Evolutionary conservation across 1,140 invertebrate genomes (phyloP), one percentile per base, ranked within the genome.

Genomic region (Lasaia peninsularis): DNA sequence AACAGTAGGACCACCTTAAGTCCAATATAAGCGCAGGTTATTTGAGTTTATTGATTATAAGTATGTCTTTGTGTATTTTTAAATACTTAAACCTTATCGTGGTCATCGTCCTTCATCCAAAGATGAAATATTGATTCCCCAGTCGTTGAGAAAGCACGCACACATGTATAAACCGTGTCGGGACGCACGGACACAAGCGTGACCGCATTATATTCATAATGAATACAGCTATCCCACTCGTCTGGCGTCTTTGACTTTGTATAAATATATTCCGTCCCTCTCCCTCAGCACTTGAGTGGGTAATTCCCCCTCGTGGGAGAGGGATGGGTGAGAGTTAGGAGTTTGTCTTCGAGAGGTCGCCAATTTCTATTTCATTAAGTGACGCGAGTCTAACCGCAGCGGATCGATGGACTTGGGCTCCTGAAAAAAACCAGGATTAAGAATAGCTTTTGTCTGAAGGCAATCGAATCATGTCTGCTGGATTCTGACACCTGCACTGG

Each of bases 311-410:
- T 64, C 57, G 78, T 57, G 73, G 67, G 77, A 81, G 76, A 62
- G 74, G 74, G 75, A 80, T 67, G 78, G 77, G 78, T 60, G 73
- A 69, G 79, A 67, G 78, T 76, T 75, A 80, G 78, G 72, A 78
- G 78, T 75, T 75, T 80, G 80, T 88, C 85, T 88, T 88, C 77
- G 80, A 80, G 80, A 80, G 80, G 83, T 81, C 81, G 84, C 75
- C 80, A 80, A 88, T 88, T 88, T 88, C 85, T 86, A 85, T 88
- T 88, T 86, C 85, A 86, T 88, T 88, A 86, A 84, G 81, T 86
- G 80, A 72, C 77, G 80, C 74, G 77, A 56, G 68, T 78, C 69
- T 71, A 75, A 82, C 85, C 85, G 73, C 85, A 80, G 63, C 58
- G 80, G 79, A 82, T 88, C 85, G 80, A 84, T 86, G 71, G 49